Evolutionary conservation across 1,140 invertebrate genomes (phyloP), one percentile per base, ranked within the genome.

Genomic region (Drosophila guanche): DNA sequence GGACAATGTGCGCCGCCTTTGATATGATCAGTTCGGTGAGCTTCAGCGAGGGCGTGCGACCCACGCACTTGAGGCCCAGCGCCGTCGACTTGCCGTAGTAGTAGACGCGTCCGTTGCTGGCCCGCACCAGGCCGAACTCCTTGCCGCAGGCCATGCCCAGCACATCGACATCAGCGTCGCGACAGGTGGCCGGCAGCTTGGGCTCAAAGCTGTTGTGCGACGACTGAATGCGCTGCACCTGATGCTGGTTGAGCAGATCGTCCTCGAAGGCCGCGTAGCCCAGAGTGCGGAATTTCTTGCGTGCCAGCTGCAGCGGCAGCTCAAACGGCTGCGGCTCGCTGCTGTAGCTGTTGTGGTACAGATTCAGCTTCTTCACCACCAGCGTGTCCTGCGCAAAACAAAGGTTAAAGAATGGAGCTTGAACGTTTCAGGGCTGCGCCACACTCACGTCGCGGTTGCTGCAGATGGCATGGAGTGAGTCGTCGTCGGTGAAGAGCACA

Each of bases 61-160:
- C 93, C 52, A 91, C 76, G 8, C 89, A 90, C 58, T 93, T 73
- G 90, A 92, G 62, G 89, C 92, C 65, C 92, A 92, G 5, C 42
- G 91, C 92, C 90, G 94, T 93, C 6, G 95, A 94, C 91, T 97
- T 97, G 8, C 97, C 97, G 74, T 94, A 95, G 80, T 95, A 97
- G 50, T 96, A 92, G 61, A 97, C 93, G 92, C 96, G 96, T 53
- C 96, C 96, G 68, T 94, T 94, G 7, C 94, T 92, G 14, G 96
- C 97, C 90, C 94, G 93, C 2, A 97, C 92, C 46, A 98, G 79
- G 37, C 94, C 95, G 91, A 98, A 98, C 79, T 97, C 97, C 92
- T 97, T 97, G 20, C 96, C 96, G 57, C 95, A 94, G 46, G 93
- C 74, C 65, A 91, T 90, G 23, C 89, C 86, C 58, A 85, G 63